A percentile compares a stretch with the other conserved stretches of the same genome.
phyloP scores from a whole-genome alignment of 2,113 vertebrate genomes.

The Aplodontia rufa region DNA sequence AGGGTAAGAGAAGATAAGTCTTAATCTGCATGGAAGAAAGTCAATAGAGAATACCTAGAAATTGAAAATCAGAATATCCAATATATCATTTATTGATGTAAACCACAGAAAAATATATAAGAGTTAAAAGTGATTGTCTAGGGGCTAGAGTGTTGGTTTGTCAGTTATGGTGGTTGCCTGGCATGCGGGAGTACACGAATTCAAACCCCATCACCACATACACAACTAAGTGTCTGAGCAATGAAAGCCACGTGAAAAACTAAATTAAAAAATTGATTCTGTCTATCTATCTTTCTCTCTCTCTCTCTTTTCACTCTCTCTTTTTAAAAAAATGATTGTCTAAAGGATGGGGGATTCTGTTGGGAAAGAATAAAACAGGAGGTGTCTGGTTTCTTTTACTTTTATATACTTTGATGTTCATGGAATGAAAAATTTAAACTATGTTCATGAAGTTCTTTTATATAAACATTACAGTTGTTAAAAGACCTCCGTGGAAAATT shows the following conservation, averaged over 20 bases:
- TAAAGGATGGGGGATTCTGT: not conserved
- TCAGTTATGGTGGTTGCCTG: too few species aligned
- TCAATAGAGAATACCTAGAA: not conserved
- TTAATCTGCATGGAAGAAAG: not conserved
- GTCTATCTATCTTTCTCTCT: too few species aligned
- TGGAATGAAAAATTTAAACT: not conserved
- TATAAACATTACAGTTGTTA: not conserved
- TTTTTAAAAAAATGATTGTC: too few species aligned
- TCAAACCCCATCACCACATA: too few species aligned
- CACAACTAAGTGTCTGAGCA: too few species aligned
- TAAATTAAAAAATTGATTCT: too few species aligned
- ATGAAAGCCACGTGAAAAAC: too few species aligned
- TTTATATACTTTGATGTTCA: not conserved
- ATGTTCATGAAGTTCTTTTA: not conserved
- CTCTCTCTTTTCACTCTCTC: too few species aligned
- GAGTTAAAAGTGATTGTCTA: not conserved
- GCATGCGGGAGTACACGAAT: too few species aligned
- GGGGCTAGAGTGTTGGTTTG: too few species aligned
- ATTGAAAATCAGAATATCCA: not conserved
- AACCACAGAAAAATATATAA: not conserved
- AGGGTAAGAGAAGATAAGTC: not conserved
- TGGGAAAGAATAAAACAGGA: not conserved
- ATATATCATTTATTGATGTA: not conserved
- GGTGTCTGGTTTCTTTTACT: not conserved
- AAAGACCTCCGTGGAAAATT: not conserved